Evolutionary conservation across 2,113 vertebrate species (phyloP), one percentile per base, ranked within the genome.

Genomic region (Oncorhynchus gorbuscha): DNA sequence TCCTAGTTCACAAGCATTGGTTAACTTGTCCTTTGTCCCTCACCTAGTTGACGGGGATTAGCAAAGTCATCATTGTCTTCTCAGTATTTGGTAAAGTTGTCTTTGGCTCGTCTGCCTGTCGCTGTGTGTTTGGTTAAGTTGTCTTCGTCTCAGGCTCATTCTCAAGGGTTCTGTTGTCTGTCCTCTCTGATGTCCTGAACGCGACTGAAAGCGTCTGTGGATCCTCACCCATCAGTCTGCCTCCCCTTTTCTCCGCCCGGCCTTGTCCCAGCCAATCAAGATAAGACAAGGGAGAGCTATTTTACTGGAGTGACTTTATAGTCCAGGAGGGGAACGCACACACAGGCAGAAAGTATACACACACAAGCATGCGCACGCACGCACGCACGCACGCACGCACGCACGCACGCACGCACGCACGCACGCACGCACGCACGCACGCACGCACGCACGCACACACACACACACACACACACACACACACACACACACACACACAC

Each of bases 201-300:
- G 32, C 30, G 59, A 81, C 83, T 86, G 85, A 83, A 81, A 87
- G 82, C 24, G 83, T 77, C 84, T 92, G 90, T 75, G 77, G 86
- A 86, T 83, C 81, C 79, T 88, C 85, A 86, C 74, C 67, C 28
- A 61, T 86, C 80, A 85, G 88, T 82, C 75, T 78, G 83, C 67
- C 85, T 84, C 84, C 86, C 90, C 90, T 89, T 87, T 81, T 84
- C 65, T 69, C 67, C 5, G 28, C 13, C 67, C 30, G 67, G 16
- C 32, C 67, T 20, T 69, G 81, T 79, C 76, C 71, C 71, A 62
- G 84, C 93, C 90, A 93, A 93, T 94, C 88, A 86, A 87, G 89
- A 92, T 85, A 87, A 89, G 82, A 76, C 79, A 12, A 2, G 65
- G 69, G 72, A 80, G 77, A 87, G 78, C 69, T 11, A 45, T 71